A percentile compares a stretch with the other conserved stretches of the same genome.
Evolutionary conservation across 2,113 vertebrate species (phyloP).

Genomic region (Athene noctua): DNA sequence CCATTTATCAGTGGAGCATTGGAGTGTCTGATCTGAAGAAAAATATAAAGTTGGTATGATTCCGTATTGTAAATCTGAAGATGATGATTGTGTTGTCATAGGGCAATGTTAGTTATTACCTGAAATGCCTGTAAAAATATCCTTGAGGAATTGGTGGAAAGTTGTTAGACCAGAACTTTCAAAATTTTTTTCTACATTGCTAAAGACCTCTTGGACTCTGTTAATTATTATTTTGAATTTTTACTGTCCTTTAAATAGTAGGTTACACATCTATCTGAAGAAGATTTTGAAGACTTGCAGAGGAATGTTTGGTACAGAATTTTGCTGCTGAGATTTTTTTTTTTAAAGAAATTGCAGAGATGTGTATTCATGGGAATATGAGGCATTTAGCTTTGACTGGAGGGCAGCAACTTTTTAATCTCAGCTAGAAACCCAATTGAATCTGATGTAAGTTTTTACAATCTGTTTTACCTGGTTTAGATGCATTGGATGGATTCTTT

Average conservation of each 20-base stretch:
- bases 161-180: neutral
- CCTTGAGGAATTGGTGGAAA: neutral
- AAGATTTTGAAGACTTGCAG: neutral
- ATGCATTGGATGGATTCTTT: neutral
- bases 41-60: neutral
- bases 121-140: neutral
- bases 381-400: neutral
- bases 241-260: neutral
- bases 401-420: neutral
- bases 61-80: neutral
- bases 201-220: neutral
- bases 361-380: neutral
- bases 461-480: neutral
- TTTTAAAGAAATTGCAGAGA: neutral
- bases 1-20: neutral
- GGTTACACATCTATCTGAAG: neutral
- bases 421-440: neutral
- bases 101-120: neutral
- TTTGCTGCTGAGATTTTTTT: neutral
- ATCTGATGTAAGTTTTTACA: neutral
- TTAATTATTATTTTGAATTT: neutral
- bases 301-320: neutral
- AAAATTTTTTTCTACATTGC: neutral
- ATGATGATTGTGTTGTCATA: neutral
- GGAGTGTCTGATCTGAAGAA: neutral